Conservation (phyloP, 2,113 vertebrate species). For the Tinamus guttatus region DNA sequence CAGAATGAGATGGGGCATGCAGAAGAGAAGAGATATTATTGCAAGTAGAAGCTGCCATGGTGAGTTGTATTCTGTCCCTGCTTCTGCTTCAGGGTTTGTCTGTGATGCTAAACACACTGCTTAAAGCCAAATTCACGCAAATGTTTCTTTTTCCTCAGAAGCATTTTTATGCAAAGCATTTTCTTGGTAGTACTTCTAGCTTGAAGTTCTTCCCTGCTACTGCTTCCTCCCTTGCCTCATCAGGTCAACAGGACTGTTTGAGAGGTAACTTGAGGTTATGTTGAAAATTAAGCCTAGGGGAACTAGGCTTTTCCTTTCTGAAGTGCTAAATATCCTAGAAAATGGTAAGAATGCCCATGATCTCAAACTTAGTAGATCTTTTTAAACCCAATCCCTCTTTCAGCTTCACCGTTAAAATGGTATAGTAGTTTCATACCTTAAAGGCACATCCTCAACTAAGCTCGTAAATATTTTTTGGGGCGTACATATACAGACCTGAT, state of each 20-base stretch:
- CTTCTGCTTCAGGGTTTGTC: background rate
- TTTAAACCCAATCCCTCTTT: background rate
- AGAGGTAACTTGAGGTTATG: background rate
- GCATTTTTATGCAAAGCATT: accelerated
- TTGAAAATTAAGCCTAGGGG: background rate
- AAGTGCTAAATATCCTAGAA: background rate
- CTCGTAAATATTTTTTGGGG: background rate
- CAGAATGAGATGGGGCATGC: slow-evolving; percentile 39
- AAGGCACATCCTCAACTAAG: background rate
- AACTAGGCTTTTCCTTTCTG: background rate
- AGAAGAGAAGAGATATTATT: background rate
- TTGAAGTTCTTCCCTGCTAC: background rate
- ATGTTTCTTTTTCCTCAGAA: background rate
- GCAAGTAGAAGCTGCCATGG: slow-evolving; percentile 49
- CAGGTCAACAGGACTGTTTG: background rate
- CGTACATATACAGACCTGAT: background rate
- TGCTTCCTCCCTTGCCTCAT: background rate
- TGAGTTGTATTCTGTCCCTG: slow-evolving; percentile 21
- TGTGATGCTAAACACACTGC: background rate
- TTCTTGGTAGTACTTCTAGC: background rate
- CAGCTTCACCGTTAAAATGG: background rate
- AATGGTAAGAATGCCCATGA: background rate
- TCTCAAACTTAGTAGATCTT: background rate
- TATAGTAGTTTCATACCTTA: background rate
- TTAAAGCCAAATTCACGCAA: background rate